A percentile compares a stretch with the other conserved stretches of the same genome.
phyloP scores from a whole-genome alignment of 2,797 vertebrate species.

The Hoplostethus mediterraneus region DNA sequence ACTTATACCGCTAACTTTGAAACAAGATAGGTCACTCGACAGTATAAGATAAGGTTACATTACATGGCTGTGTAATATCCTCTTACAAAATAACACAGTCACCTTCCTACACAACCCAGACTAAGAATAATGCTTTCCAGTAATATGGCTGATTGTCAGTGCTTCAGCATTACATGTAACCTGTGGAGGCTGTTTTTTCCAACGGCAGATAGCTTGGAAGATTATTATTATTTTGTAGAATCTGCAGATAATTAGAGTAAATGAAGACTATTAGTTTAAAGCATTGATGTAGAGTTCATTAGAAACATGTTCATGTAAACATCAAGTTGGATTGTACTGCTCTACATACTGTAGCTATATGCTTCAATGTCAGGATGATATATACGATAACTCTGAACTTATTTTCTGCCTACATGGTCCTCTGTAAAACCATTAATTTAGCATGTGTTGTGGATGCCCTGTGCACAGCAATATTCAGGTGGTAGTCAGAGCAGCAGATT shows the following conservation, averaged over 20 bases:
- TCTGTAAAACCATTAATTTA: not conserved
- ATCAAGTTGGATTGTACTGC: not conserved
- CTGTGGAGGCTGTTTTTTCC: conserved; percentile 34
- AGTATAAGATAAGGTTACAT: conserved; percentile 77
- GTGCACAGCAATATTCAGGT: conserved; percentile 5
- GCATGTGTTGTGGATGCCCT: not conserved
- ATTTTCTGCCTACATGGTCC: not conserved
- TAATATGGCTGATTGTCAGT: conserved; percentile 42
- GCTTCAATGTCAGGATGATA: not conserved
- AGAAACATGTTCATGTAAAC: not conserved
- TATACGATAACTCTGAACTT: not conserved
- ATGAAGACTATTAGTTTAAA: not conserved
- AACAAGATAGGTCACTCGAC: conserved; percentile 45
- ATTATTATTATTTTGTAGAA: not conserved
- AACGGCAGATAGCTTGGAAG: conserved; percentile 16
- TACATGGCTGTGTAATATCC: conserved; percentile 71
- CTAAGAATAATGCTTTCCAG: not conserved
- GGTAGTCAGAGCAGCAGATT: not conserved
- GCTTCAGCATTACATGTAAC: conserved; percentile 29
- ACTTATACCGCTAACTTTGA: conserved; percentile 39
- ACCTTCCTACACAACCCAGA: conserved; percentile 1
- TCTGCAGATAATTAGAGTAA: not conserved
- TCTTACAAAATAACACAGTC: conserved; percentile 53
- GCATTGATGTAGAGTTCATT: not conserved
- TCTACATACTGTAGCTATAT: not conserved